phyloP scores from a whole-genome alignment of 2,797 vertebrate genomes.

The Rhinella marina region DNA sequence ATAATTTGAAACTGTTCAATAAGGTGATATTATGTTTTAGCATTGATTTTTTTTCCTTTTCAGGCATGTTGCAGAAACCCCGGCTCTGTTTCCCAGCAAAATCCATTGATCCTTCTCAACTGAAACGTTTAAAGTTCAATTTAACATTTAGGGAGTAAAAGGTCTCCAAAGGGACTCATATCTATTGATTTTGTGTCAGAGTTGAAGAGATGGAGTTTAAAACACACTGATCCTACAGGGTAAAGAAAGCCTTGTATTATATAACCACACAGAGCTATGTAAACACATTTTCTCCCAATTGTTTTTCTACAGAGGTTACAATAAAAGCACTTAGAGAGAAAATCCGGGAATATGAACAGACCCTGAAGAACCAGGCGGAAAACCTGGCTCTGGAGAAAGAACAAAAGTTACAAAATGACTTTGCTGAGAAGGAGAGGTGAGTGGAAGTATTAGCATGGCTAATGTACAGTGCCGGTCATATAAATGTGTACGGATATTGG shows the following conservation, averaged over 20 bases:
- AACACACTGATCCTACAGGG: conserved; percentile 75
- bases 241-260: conserved; percentile 68
- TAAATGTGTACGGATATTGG: background rate
- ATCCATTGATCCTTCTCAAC: conserved; percentile 92
- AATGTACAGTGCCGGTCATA: background rate
- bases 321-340: conserved; percentile 99
- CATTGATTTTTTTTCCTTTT: conserved; percentile 76
- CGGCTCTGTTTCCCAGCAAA: conserved; percentile 76
- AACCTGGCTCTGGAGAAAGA: conserved; percentile 95
- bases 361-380: conserved; percentile 94
- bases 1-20: conserved; percentile 86
- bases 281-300: conserved; percentile 69
- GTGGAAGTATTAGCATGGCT: conserved; percentile 35
- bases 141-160: conserved; percentile 98
- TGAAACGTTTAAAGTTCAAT: conserved; percentile 98
- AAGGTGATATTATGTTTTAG: conserved; percentile 84
- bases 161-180: conserved; percentile 92
- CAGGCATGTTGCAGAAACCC: conserved; percentile 68
- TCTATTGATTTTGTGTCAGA: conserved; percentile 98
- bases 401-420: conserved; percentile 96
- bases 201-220: conserved; percentile 89
- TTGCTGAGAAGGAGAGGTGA: conserved; percentile 96
- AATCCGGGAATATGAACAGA: conserved; percentile 97
- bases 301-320: conserved; percentile 88
- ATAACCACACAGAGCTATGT: conserved; percentile 67